These are phyloP conservation scores for Tupiocoris notatus DNA, from an alignment of 2,888 invertebrate genomes.

Conservation along the genomic window DNA sequence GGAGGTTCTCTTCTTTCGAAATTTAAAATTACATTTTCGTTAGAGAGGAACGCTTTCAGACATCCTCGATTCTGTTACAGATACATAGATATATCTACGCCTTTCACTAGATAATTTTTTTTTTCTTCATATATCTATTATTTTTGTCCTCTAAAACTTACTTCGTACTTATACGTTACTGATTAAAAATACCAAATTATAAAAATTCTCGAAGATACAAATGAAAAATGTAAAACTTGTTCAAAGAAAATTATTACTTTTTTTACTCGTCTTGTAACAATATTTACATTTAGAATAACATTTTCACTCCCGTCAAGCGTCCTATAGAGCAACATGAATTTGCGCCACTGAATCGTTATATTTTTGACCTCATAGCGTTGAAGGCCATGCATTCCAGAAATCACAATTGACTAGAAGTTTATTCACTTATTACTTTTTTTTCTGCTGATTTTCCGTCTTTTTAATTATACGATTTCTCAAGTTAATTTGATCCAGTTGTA, in stretches of 20 bases:
- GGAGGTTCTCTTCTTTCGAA: conserved; percentile 20
- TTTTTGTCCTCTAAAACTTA: conserved; percentile 30
- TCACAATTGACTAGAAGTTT: conserved; percentile 48
- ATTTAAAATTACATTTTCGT: conserved; percentile 45
- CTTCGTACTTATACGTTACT: conserved; percentile 30
- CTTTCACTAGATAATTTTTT: conserved; percentile 46
- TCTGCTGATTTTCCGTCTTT: conserved; percentile 17
- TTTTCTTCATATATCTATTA: conserved; percentile 30
- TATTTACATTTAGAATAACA: conserved; percentile 62
- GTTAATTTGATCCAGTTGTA: neutral
- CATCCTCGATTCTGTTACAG: conserved; percentile 45
- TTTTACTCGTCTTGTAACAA: conserved; percentile 56
- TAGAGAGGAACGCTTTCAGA: conserved; percentile 47
- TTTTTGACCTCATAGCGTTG: conserved; percentile 40
- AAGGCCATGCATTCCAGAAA: conserved; percentile 46
- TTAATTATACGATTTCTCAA: neutral
- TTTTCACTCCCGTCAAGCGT: conserved; percentile 48
- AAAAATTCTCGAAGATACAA: conserved; percentile 15
- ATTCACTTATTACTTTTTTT: conserved; percentile 27
- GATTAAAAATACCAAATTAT: conserved; percentile 34
- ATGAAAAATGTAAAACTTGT: conserved; percentile 6
- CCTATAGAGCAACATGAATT: conserved; percentile 32
- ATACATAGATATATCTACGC: conserved; percentile 48
- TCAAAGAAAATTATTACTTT: conserved; percentile 16
- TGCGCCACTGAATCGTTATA: conserved; percentile 16